phyloP scores from a whole-genome alignment of 2,113 vertebrate species.

The Hirundichthys speculiger region DNA sequence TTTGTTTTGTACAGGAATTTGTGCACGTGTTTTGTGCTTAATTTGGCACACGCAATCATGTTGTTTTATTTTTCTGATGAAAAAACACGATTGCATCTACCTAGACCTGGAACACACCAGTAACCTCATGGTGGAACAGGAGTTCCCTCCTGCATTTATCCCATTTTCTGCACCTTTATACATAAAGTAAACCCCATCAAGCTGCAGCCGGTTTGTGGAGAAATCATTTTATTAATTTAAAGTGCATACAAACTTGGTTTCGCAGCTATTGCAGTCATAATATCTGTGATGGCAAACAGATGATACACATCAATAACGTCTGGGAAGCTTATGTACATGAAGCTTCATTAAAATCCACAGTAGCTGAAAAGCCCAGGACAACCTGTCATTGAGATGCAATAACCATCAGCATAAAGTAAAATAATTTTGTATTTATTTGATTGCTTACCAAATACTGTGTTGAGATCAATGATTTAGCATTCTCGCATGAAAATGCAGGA shows the following conservation, averaged over 20 bases:
- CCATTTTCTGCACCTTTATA: constrained; percentile 19
- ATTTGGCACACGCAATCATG: constrained; percentile 74
- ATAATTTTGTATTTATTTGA: constrained; percentile 47
- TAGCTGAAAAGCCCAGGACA: constrained; percentile 17
- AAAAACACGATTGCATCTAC: constrained; percentile 72
- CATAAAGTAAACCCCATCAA: constrained; percentile 19
- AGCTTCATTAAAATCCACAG: constrained; percentile 33
- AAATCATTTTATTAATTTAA: constrained; percentile 39
- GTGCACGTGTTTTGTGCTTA: constrained; percentile 78
- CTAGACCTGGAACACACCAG: constrained; percentile 79
- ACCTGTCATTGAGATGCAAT: constrained; percentile 23
- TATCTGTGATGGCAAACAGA: constrained; percentile 13
- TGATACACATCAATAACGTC: constrained; percentile 12
- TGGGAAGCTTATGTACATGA: neutral
- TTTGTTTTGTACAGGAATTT: constrained; percentile 79
- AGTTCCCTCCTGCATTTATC: constrained; percentile 70
- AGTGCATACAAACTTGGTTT: constrained; percentile 20
- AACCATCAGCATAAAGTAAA: constrained; percentile 38
- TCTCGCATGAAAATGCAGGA: constrained; percentile 72
- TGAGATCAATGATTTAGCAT: constrained; percentile 51
- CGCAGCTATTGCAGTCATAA: constrained; percentile 14
- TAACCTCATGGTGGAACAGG: constrained; percentile 73
- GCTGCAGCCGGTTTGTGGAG: constrained; percentile 18
- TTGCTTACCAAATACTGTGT: constrained; percentile 61
- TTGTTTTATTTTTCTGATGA: constrained; percentile 58